Conservation (phyloP, 2,113 vertebrate genomes). For the Delphinus delphis region DNA sequence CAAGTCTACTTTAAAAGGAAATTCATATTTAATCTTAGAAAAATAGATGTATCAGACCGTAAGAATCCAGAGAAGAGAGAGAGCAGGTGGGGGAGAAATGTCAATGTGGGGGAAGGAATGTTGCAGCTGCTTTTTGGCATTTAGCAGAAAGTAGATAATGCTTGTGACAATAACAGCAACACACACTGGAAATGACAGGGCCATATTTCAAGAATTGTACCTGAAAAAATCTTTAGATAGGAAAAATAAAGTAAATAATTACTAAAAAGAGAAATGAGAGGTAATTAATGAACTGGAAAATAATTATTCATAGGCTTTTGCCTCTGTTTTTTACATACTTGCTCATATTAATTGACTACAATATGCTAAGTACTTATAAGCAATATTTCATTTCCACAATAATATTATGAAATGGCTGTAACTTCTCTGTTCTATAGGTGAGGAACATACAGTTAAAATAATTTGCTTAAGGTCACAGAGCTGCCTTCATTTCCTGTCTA, state of each 20-base stretch:
- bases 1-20: not conserved
- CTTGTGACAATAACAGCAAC: not conserved
- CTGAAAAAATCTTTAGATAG: not conserved
- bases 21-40: not conserved
- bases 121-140: not conserved
- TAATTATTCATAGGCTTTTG: not conserved
- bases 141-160: not conserved
- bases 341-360: not conserved
- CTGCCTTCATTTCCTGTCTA: not conserved
- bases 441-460: not conserved
- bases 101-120: not conserved
- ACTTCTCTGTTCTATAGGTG: not conserved
- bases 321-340: not conserved
- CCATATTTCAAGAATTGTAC: not conserved
- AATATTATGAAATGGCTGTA: not conserved
- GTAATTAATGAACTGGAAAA: not conserved
- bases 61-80: not conserved
- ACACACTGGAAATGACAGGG: not conserved
- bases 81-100: rapidly evolving
- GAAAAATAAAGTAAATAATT: not conserved
- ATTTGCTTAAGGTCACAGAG: not conserved
- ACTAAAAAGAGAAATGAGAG: not conserved
- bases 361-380: not conserved
- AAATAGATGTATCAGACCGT: not conserved
- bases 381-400: not conserved